A percentile compares a stretch with the other conserved stretches of the same genome.
Evolutionary conservation across 1,140 invertebrate species (phyloP).

Genomic region (Trinorchestia longiramus): DNA sequence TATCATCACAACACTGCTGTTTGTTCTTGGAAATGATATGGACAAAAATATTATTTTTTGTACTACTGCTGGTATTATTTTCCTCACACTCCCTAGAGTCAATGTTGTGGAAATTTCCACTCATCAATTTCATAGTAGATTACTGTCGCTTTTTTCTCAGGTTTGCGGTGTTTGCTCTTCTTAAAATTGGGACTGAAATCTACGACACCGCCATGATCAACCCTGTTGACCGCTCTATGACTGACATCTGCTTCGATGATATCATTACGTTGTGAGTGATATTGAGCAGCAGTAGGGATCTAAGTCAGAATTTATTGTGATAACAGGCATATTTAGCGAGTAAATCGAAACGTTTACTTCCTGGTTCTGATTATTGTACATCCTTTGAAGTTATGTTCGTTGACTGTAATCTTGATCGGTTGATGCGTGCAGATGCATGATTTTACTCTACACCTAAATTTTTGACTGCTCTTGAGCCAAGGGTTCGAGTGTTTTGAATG

Average conservation of each 20-base stretch:
- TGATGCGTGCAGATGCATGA: neutral
- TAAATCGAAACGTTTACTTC: neutral
- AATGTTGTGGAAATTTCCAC: too few relatives aligned
- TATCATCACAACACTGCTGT: too few relatives aligned
- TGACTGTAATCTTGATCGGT: neutral
- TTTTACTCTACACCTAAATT: neutral
- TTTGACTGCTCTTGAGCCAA: neutral
- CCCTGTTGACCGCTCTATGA: conserved; percentile 79
- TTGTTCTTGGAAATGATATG: too few relatives aligned
- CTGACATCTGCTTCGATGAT: conserved; percentile 81
- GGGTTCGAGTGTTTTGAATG: neutral
- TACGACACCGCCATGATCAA: conserved; percentile 79
- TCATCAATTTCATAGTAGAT: too few relatives aligned
- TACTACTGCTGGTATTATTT: too few relatives aligned
- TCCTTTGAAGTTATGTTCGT: neutral
- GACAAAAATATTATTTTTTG: too few relatives aligned
- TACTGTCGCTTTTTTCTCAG: conserved; percentile 67
- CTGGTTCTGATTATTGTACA: neutral
- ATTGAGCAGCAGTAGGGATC: neutral
- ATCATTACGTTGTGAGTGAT: conserved; percentile 78
- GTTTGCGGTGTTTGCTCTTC: conserved; percentile 80
- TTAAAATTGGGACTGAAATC: conserved; percentile 79
- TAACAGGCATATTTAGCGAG: neutral
- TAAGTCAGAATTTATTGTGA: neutral
- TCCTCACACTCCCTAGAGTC: too few relatives aligned